phyloP scores from a whole-genome alignment of 2,113 vertebrate genomes.

The Paratilapia polleni region DNA sequence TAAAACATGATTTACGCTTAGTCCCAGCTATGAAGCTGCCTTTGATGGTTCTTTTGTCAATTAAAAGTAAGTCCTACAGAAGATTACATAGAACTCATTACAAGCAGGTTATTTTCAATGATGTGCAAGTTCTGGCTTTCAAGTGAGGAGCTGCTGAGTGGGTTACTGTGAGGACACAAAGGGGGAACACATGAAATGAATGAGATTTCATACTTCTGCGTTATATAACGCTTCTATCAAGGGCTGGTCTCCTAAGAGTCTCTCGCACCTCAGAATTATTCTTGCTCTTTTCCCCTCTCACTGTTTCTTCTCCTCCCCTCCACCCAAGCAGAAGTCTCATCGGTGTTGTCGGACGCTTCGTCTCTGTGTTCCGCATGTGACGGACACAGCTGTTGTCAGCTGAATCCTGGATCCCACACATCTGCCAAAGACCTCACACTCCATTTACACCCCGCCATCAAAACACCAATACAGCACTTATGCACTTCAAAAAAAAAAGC shows the following conservation, averaged over 20 bases:
- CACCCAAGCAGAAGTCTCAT: constrained; percentile 34
- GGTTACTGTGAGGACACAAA: constrained; percentile 58
- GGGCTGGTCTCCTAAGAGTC: constrained; percentile 32
- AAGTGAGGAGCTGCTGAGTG: constrained; percentile 47
- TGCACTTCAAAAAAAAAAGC: constrained; percentile 36
- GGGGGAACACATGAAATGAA: constrained; percentile 27
- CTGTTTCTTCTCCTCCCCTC: not conserved
- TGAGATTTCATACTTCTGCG: constrained; percentile 26
- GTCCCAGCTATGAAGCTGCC: constrained; percentile 67
- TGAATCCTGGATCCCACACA: constrained; percentile 37
- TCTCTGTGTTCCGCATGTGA: constrained; percentile 33
- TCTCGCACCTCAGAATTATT: constrained; percentile 26
- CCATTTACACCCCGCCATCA: constrained; percentile 46
- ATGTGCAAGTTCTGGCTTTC: constrained; percentile 56
- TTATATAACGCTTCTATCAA: constrained; percentile 32
- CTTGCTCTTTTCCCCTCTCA: not conserved
- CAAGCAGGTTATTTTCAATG: constrained; percentile 76
- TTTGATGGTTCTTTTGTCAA: constrained; percentile 81
- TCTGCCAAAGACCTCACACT: constrained; percentile 50
- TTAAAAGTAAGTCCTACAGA: constrained; percentile 73
- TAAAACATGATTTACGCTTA: constrained; percentile 81
- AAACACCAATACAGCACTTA: constrained; percentile 66
- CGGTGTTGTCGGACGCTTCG: not conserved
- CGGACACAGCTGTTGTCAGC: constrained; percentile 47
- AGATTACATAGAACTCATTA: constrained; percentile 72